Evolutionary conservation across 2,113 vertebrate genomes (phyloP), one percentile per base, ranked within the genome.

Genomic region (Nothoprocta perdicaria): DNA sequence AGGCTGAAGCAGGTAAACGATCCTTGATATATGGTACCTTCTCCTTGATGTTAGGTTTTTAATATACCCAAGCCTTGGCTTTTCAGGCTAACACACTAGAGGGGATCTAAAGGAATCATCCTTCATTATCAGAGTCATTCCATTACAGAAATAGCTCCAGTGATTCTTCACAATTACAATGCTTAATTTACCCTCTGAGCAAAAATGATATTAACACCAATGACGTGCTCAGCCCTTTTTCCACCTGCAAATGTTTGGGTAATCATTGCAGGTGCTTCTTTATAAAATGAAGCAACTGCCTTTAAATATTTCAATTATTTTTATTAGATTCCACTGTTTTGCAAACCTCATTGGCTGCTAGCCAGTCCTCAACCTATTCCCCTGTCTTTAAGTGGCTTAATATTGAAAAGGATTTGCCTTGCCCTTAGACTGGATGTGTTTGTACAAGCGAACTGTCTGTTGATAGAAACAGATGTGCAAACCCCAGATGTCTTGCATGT

Each of bases 281-380:
- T 94, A 90, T 43, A 91, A 91, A 94, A 66, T 83, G 87, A 93
- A 94, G 91, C 92, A 96, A 94, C 91, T 89, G 92, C 87, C 82
- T 96, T 95, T 94, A 96, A 96, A 94, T 96, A 95, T 96, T 93
- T 96, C 91, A 94, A 94, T 96, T 96, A 89, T 95, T 96, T 95
- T 95, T 95, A 96, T 95, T 93, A 95, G 94, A 90, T 93, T 79
- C 80, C 92, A 73, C 90, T 94, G 80, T 84, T 96, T 95, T 95
- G 94, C 95, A 96, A 95, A 96, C 94, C 95, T 87, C 95, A 94
- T 22, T 96, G 95, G 95, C 95, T 93, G 55, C 62, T 86, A 50
- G 92, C 95, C 95, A 96, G 79, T 22, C 92, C 91, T 94, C 81
- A 91, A 67, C 75, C 93, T 65, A 67, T 95, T 85, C 55, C 72